Evolutionary conservation across 2,888 invertebrate genomes (phyloP).

Genomic region (Hermaeophaga mercurialis): DNA sequence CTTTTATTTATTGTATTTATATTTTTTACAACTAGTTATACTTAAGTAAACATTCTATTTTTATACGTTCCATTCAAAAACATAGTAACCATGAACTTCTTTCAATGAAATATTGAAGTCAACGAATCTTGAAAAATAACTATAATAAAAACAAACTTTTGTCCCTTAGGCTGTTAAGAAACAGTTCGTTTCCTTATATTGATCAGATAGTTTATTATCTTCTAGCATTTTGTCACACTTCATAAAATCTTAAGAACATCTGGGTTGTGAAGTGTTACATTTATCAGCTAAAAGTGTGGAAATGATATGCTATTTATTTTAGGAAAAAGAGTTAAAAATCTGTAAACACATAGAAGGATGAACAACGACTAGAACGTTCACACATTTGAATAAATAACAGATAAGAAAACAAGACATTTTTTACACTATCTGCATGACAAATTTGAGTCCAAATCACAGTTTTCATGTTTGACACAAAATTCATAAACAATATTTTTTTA

Average conservation of each 20-base stretch:
- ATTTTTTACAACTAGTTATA: background rate
- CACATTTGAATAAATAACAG: too few relatives aligned
- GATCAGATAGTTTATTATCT: background rate
- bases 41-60: too few relatives aligned
- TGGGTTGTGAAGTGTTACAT: background rate
- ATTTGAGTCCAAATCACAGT: too few relatives aligned
- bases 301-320: background rate
- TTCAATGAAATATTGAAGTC: background rate
- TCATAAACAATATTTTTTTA: too few relatives aligned
- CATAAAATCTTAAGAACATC: slow-evolving; percentile 4
- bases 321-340: background rate
- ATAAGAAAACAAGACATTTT: too few relatives aligned
- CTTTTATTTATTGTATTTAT: background rate
- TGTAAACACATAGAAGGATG: background rate
- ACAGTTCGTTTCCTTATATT: background rate
- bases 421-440: too few relatives aligned
- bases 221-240: background rate
- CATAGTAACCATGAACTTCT: background rate
- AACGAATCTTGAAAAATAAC: background rate
- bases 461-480: too few relatives aligned
- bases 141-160: background rate
- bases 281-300: background rate
- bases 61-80: background rate
- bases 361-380: too few relatives aligned
- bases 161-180: background rate